Conservation (phyloP, 92 coral and sea anemone genomes). For the Montipora capitata region DNA sequence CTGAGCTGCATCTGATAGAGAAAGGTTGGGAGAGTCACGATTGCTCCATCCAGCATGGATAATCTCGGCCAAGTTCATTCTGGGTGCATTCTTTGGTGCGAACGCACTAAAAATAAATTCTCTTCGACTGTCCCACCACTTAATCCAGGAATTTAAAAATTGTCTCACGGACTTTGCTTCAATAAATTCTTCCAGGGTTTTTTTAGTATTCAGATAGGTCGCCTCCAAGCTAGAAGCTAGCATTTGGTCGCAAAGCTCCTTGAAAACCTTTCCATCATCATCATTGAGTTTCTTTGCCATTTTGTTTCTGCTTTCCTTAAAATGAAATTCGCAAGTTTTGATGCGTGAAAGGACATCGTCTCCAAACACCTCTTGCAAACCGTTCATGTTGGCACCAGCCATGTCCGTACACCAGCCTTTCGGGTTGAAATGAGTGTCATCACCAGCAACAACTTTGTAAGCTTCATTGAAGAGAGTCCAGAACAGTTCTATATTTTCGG, state of each 20-base stretch:
- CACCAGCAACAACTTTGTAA: no score
- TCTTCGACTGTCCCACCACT: no score
- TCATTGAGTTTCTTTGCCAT: constrained; percentile 45
- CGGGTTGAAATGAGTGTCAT: constrained; percentile 68
- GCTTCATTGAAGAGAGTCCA: no score
- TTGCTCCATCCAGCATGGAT: constrained; percentile 53
- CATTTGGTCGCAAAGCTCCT: constrained; percentile 25
- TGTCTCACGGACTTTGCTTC: constrained; percentile 2
- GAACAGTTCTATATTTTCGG: no score
- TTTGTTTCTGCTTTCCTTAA: constrained; percentile 57
- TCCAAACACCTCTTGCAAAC: constrained; percentile 51
- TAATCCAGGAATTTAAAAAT: constrained; percentile 30
- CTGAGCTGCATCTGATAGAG: constrained; percentile 49
- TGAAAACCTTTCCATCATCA: constrained; percentile 4
- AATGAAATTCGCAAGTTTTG: constrained; percentile 79
- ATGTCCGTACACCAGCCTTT: constrained; percentile 75
- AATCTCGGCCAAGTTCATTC: constrained; percentile 49
- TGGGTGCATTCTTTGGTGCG: constrained; percentile 32
- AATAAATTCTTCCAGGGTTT: constrained; percentile 22
- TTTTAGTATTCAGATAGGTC: constrained; percentile 4
- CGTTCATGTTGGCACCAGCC: constrained; percentile 79
- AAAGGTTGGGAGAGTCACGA: constrained; percentile 30
- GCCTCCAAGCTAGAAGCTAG: constrained; percentile 24
- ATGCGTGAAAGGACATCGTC: constrained; percentile 30
- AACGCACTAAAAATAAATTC: constrained; percentile 57